Percentiles rank a stretch among this genome's conserved stretches.
Evolutionary conservation across 2,113 vertebrate species (phyloP).

Genomic region (Patagioenas fasciata): DNA sequence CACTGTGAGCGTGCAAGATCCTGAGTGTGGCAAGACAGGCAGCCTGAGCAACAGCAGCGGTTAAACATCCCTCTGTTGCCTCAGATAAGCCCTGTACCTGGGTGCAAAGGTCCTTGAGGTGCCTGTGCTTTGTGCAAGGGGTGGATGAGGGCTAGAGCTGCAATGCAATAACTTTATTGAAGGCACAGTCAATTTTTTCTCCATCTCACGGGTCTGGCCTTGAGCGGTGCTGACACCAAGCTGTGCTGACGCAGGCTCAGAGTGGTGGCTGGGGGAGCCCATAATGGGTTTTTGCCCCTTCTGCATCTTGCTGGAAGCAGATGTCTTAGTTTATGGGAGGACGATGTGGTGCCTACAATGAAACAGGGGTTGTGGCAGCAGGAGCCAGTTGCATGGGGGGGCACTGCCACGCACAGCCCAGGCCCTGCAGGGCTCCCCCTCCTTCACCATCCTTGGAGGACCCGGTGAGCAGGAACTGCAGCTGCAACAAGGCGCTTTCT

Average conservation of each 20-base stretch:
- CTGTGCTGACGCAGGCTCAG: background rate
- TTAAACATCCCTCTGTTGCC: background rate
- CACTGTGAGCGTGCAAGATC: background rate
- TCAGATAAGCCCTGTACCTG: background rate
- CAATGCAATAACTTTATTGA: background rate
- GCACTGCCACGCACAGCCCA: background rate
- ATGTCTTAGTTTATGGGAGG: background rate
- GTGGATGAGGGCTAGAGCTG: background rate
- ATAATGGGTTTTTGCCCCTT: background rate
- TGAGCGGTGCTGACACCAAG: background rate
- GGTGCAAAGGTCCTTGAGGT: background rate
- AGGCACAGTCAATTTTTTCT: background rate
- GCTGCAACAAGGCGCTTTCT: background rate
- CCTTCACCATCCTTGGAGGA: background rate
- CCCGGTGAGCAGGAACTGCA: background rate
- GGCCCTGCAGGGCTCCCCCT: background rate
- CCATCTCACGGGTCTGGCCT: accelerated
- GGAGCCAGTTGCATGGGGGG: background rate
- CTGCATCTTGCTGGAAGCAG: background rate
- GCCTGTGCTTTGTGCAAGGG: background rate
- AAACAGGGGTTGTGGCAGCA: background rate
- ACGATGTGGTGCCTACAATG: background rate
- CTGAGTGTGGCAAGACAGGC: background rate
- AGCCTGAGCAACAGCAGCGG: background rate
- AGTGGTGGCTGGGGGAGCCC: background rate